Conservation (phyloP, 37 sponge, comb jelly and placozoan genomes). For the Ianthella basta region DNA sequence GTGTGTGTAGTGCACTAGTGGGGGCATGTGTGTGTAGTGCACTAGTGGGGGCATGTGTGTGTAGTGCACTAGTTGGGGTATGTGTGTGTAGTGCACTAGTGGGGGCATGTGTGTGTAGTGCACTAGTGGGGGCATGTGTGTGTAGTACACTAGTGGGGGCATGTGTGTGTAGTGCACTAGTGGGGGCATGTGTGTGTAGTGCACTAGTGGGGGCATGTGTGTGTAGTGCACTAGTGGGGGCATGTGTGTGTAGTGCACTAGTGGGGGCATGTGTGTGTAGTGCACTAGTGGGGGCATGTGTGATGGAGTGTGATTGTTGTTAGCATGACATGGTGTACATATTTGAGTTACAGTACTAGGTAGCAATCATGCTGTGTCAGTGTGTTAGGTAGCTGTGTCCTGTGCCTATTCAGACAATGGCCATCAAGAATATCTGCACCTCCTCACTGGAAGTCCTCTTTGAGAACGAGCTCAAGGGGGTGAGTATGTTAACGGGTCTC, state of each 20-base stretch:
- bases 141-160: neutral
- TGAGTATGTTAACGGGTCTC: no score
- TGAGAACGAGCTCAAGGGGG: slow-evolving; percentile 80
- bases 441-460: slow-evolving; percentile 69
- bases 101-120: neutral
- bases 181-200: neutral
- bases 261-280: neutral
- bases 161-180: neutral
- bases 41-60: neutral
- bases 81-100: no score
- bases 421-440: slow-evolving; percentile 58
- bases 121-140: neutral
- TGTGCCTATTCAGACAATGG: slow-evolving; percentile 37
- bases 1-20: neutral
- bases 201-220: neutral
- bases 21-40: neutral
- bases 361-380: no score
- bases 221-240: neutral
- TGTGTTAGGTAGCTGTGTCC: no score
- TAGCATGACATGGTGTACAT: neutral
- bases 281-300: no score
- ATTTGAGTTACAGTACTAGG: neutral
- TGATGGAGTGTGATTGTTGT: neutral
- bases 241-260: neutral
- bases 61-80: no score